These are phyloP conservation scores for Halcyon senegalensis DNA, from an alignment of 2,113 vertebrate genomes.

Conservation along the genomic window DNA sequence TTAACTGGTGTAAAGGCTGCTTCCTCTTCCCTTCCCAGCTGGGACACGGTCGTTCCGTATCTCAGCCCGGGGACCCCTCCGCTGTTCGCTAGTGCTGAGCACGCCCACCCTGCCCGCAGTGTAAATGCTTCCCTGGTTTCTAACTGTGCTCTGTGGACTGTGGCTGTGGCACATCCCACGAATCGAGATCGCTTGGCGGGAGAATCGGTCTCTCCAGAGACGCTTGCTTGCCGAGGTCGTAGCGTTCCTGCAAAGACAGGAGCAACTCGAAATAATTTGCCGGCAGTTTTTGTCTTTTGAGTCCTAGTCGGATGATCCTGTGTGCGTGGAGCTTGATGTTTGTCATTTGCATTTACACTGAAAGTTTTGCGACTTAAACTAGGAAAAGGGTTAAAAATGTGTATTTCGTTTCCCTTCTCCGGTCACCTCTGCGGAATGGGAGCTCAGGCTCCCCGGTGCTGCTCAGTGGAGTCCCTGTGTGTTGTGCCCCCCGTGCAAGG, in stretches of 20 bases:
- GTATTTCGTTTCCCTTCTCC: not conserved
- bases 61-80: not conserved
- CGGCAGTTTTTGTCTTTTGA: not conserved
- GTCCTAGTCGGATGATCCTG: not conserved
- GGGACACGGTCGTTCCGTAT: rapidly evolving
- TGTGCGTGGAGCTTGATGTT: not conserved
- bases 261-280: not conserved
- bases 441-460: constrained; percentile 33
- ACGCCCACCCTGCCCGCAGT: not conserved
- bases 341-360: not conserved
- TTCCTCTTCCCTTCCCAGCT: not conserved
- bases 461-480: constrained; percentile 14
- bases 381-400: not conserved
- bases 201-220: not conserved
- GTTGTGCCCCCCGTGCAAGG: not conserved
- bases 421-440: not conserved
- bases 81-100: not conserved
- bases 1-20: not conserved
- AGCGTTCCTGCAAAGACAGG: not conserved
- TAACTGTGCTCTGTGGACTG: not conserved
- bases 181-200: not conserved
- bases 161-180: not conserved
- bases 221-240: not conserved
- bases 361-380: not conserved
- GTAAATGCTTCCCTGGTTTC: not conserved